These are phyloP conservation scores for Chelonoidis abingdonii DNA, from an alignment of 2,113 vertebrate species.

Conservation along the genomic window DNA sequence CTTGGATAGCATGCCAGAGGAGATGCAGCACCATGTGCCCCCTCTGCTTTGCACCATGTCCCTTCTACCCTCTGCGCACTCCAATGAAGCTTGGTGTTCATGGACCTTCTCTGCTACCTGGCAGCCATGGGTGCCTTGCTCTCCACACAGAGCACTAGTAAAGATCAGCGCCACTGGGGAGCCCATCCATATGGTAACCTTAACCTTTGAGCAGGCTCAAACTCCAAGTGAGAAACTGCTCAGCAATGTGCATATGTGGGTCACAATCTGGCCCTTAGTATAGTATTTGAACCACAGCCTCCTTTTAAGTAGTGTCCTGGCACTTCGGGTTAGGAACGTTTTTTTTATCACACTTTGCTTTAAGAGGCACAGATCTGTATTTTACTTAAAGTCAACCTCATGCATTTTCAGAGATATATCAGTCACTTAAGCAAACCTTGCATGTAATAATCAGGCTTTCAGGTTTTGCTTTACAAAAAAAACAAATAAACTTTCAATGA, in stretches of 20 bases:
- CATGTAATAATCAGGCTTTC: slow-evolving; percentile 59
- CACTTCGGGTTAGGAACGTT: neutral
- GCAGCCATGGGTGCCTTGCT: neutral
- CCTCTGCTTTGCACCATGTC: fast-evolving
- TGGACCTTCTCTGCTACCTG: neutral
- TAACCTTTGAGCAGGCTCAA: neutral
- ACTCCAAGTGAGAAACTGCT: neutral
- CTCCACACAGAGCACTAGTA: fast-evolving
- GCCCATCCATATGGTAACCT: neutral
- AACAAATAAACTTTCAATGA: neutral
- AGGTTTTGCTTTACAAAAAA: neutral
- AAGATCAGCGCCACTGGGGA: neutral
- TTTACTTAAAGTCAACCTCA: slow-evolving; percentile 45
- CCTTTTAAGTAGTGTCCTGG: neutral
- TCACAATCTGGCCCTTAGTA: slow-evolving; percentile 1
- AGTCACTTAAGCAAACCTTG: slow-evolving; percentile 52
- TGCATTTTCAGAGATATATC: slow-evolving; percentile 66
- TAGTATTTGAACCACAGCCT: neutral
- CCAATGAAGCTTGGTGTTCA: neutral
- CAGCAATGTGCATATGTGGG: neutral
- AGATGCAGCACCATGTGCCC: neutral
- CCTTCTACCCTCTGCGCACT: neutral
- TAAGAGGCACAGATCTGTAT: slow-evolving; percentile 38
- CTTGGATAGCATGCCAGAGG: neutral
- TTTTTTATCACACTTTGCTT: neutral